Evolutionary conservation across 2,113 vertebrate genomes (phyloP), one percentile per base, ranked within the genome.

Genomic region (Laticauda laticaudata): DNA sequence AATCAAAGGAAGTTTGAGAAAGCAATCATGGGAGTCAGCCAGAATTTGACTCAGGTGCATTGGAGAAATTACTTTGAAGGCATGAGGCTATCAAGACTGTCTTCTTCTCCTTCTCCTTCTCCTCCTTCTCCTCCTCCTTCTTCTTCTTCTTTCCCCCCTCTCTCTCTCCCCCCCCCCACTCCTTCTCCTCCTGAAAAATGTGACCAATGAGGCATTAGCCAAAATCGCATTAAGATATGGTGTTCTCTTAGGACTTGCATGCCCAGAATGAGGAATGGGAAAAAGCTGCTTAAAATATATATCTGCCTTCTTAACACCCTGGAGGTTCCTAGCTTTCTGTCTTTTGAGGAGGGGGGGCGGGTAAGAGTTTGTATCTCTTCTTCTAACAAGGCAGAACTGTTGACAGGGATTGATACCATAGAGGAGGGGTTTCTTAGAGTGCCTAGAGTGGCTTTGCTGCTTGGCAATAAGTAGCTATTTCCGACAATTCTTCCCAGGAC

Each of bases 331-430:
- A 53, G 14, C 53, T 34, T 55, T 53, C 11, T 29, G 15, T n/a
- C 1, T 51, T n/a, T 18, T 15, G 26, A 51, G 2, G 26, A 14
- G 2, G 26, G 1, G 0, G 57, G 20, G 2, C 0, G 4, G 61
- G 61, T 1, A 26, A 61, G 24, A 61, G 29, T n/a, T n/a, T 69
- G 18, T 21, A 5, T 29, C 29, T 55, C 87, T 53, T 88, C 87
- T 88, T 15, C 51, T 88, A 54, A 55, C 1, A 18, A 55, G 29
- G 87, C 26, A 55, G 87, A 26, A 3, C 29, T 21, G 4, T 55
- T 18, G 51, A 10, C 29, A 34, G 87, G 87, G 54, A 55, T 54
- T 8, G 4, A 54, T 18, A 53, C 34, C 24, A 29, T 12, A 51
- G 86, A 45, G 45, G 24, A 87, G 48, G 86, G 86, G n/a, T 45